These are phyloP conservation scores for Planococcus citri DNA, from an alignment of 1,140 invertebrate genomes.

Conservation along the genomic window DNA sequence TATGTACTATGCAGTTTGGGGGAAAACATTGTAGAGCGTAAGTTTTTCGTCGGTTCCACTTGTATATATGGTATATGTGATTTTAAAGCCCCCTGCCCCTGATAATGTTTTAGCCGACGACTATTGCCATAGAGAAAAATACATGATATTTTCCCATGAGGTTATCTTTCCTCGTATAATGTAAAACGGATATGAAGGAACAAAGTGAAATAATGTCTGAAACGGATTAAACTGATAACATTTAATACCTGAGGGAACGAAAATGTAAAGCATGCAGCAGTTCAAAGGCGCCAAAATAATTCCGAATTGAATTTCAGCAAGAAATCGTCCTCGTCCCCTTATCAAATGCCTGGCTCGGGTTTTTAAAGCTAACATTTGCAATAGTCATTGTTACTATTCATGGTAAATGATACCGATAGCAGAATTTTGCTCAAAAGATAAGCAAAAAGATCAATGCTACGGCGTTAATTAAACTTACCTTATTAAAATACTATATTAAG, in stretches of 20 bases:
- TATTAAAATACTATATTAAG: not conserved
- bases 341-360: not conserved
- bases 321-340: not conserved
- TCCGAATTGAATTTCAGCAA: slow-evolving; percentile 3
- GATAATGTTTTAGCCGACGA: not conserved
- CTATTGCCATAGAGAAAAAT: not conserved
- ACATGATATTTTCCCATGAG: not conserved
- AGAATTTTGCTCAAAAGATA: not conserved
- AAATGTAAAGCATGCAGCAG: not conserved
- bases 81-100: not conserved
- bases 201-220: slow-evolving; percentile 3
- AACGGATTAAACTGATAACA: slow-evolving; percentile 3
- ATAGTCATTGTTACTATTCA: not conserved
- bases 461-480: not conserved
- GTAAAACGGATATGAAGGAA: not conserved
- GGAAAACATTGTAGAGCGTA: not conserved
- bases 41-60: not conserved
- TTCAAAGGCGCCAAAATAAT: slow-evolving; percentile 5
- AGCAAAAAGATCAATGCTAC: not conserved
- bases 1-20: not conserved
- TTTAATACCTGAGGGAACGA: slow-evolving; percentile 2
- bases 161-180: not conserved
- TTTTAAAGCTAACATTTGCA: not conserved
- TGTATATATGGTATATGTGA: slow-evolving; percentile 3
- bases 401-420: not conserved